A percentile compares a stretch with the other conserved stretches of the same genome.
Evolutionary conservation across 2,113 vertebrate genomes (phyloP).

Genomic region (Carassius auratus): DNA sequence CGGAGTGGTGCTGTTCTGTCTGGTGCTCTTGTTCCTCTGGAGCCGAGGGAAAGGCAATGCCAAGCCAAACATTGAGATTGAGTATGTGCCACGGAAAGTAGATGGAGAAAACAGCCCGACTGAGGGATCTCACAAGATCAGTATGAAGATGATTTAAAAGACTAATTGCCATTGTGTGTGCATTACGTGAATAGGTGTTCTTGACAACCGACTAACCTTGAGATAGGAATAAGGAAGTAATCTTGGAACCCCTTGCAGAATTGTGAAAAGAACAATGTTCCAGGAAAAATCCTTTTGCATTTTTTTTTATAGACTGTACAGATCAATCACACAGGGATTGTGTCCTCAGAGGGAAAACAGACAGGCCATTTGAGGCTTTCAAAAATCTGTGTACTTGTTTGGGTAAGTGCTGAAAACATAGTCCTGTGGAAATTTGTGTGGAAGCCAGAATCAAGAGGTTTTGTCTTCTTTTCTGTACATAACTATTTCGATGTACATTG

Average conservation of each 20-base stretch:
- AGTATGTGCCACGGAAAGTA: constrained; percentile 93
- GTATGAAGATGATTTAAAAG: constrained; percentile 98
- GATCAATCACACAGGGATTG: constrained; percentile 68
- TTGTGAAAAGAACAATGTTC: constrained; percentile 45
- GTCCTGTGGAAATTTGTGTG: constrained; percentile 35
- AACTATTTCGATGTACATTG: constrained; percentile 73
- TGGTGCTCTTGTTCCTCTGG: constrained; percentile 98
- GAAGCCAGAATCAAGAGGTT: constrained; percentile 61
- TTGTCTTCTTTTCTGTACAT: constrained; percentile 71
- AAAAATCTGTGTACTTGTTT: constrained; percentile 70
- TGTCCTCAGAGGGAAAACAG: constrained; percentile 63
- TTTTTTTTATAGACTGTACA: constrained; percentile 49
- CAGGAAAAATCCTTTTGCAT: constrained; percentile 64
- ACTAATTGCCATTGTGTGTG: constrained; percentile 20
- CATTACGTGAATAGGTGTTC: constrained; percentile 30
- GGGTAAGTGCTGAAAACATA: constrained; percentile 56
- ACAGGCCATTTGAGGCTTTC: constrained; percentile 60
- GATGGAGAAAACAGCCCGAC: constrained; percentile 87
- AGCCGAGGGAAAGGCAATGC: constrained; percentile 95
- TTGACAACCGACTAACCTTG: constrained; percentile 40
- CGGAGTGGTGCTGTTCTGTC: constrained; percentile 96
- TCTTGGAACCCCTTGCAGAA: constrained; percentile 12
- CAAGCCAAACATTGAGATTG: constrained; percentile 96
- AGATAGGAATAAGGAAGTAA: constrained; percentile 17
- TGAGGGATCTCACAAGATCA: constrained; percentile 91